Base-by-base conservation (phyloP, 1,140 invertebrate species). In the Scaptomyza pallida region DNA sequence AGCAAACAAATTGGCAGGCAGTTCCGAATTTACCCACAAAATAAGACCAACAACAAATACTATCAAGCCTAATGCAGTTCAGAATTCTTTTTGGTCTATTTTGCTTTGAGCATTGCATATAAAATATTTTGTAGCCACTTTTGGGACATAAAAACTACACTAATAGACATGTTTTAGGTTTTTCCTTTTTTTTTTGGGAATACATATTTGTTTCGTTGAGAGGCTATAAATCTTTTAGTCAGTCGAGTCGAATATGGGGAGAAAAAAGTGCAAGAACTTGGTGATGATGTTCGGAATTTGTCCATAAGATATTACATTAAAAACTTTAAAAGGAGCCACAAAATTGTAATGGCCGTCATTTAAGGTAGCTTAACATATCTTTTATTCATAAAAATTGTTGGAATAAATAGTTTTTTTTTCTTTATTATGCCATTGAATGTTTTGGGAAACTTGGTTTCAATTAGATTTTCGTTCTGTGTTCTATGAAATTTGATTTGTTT, bases 1-100 rank as follows among this genome's bases (percentile, higher is more conserved):
- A 86, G 67, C 80, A 75, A 83, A 85, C 75, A 78, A 83, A 83
- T 82, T 82, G 75, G 79, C 78, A 77, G 74, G 61, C 78, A 57
- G 71, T 75, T 73, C 60, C 41, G 44, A 65, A 61, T 62, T 55
- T 55, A 65, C 51, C 51, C 40, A 59, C 2, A 40, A 59, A 73
- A 72, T 1, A 30, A 30, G n/a, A n/a, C n/a, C n/a, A n/a, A n/a
- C n/a, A 74, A 55, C 5, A 26, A 26, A 26, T 0, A 26, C 23
- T 45, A 45, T 62, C 57, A 16, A 21, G 17, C 57, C 41, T 70
- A 63, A 57, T 71, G 68, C 52, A 71, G 26, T 54, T 44, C 33
- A 55, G 40, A 47, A 33, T 52, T 33, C 19, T 50, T 13, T 40
- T 15, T 23, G n/a, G n/a, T n/a, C n/a, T n/a, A n/a, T n/a, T 23